Base-by-base conservation (phyloP, 1,140 invertebrate species). In the Harlomillsia oculata region DNA sequence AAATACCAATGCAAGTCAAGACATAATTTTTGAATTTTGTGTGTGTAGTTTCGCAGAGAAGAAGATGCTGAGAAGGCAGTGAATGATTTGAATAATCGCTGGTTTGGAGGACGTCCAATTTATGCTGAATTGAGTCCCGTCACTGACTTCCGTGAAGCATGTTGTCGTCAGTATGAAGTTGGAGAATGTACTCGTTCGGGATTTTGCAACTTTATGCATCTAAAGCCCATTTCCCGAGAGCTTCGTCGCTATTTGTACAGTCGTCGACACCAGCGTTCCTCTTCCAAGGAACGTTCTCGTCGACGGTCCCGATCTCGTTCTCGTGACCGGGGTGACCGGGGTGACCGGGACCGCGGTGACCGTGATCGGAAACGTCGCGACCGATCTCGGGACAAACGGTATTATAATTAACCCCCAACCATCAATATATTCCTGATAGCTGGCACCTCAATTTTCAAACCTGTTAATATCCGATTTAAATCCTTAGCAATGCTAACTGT, bases 201-300 rank as follows among this genome's bases (percentile, higher is more conserved):
- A 41, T 99, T 99, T 73, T 99, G 96, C 73, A 99, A 99, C 75
- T 99, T 99, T 71, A 99, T 99, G 96, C 96, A 99, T 71, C 76
- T 99, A 69, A 98, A 98, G 70, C 95, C 94, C 36, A 98, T 99
- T 67, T 97, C 93, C 0, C 75, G 92, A 63, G 91, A 93, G 69
- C 72, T 97, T 25, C 77, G 92, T 54, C 78, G 90, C 69, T 93
- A 86, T 67, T 67, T 83, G n/a, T 83, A 82, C 69, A 79, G 80
- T 32, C 70, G 80, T 36, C 70, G 73, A 36, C 65, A 57, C 54
- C 53, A 61, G 53, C 52, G 49, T 18, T 56, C 62, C 32, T 55
- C 52, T 26, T 29, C 48, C 1, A 43, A 25, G 37, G 25, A 21
- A n/a, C 29, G 40, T 13, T 13, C 40, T 5, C 37, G 58, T 21